A percentile compares a stretch with the other conserved stretches of the same genome.
These are phyloP conservation scores for Ormyrus labotus DNA, from an alignment of 2,888 invertebrate species.

Conservation along the genomic window DNA sequence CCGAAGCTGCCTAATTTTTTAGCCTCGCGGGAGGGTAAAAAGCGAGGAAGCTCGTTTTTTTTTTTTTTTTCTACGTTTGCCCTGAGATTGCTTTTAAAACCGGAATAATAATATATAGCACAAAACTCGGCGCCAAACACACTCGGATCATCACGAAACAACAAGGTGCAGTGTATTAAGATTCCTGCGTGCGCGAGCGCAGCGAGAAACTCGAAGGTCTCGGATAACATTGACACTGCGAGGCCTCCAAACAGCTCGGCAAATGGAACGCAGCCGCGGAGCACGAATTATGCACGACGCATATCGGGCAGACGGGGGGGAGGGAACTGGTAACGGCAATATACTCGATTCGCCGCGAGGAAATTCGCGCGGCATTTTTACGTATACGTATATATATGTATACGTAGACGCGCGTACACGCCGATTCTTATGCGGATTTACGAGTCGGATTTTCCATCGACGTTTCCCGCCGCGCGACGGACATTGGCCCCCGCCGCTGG, in stretches of 20 bases:
- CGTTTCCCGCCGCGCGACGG: background rate
- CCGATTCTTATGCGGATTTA: slow-evolving; percentile 26
- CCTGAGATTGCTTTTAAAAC: too few species aligned
- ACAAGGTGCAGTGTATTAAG: background rate
- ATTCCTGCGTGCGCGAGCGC: too few species aligned
- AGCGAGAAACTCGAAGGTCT: too few species aligned
- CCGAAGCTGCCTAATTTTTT: too few species aligned
- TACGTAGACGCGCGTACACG: background rate
- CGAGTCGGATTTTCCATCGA: slow-evolving; percentile 1
- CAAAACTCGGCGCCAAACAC: too few species aligned
- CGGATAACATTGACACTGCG: too few species aligned
- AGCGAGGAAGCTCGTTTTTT: too few species aligned
- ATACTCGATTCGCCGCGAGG: too few species aligned
- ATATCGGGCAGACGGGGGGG: background rate
- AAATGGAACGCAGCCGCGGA: background rate
- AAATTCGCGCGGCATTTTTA: background rate
- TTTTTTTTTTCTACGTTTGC: too few species aligned
- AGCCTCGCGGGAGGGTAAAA: too few species aligned
- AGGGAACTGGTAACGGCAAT: too few species aligned
- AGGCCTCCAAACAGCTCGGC: background rate
- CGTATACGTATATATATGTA: background rate
- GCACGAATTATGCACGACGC: slow-evolving; percentile 5
- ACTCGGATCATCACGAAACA: background rate
- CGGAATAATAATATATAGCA: too few species aligned
- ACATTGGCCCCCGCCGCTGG: background rate